phyloP scores from a whole-genome alignment of 92 coral and sea anemone species.

The Parazoanthus darwini region DNA sequence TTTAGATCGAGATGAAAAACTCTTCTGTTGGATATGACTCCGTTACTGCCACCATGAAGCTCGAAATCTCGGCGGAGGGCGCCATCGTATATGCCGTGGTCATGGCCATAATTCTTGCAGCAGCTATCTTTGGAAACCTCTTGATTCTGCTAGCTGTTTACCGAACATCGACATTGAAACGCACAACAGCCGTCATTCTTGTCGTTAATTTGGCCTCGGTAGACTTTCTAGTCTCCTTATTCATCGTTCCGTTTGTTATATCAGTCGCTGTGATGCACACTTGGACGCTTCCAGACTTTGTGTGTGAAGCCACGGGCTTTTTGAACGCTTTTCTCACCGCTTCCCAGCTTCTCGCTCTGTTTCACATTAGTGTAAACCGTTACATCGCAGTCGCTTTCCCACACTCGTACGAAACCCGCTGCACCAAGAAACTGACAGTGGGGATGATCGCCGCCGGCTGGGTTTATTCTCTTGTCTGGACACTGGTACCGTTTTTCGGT shows the following conservation, averaged over 20 bases:
- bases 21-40: background rate
- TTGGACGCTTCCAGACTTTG: conserved; percentile 66
- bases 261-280: conserved; percentile 65
- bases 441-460: conserved; percentile 69
- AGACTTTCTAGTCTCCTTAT: conserved; percentile 74
- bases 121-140: conserved; percentile 79
- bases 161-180: conserved; percentile 66
- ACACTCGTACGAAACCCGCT: conserved; percentile 81
- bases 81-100: conserved; percentile 50
- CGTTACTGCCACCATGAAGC: background rate
- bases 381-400: conserved; percentile 84
- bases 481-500: conserved; percentile 87
- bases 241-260: conserved; percentile 91
- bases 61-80: conserved; percentile 6
- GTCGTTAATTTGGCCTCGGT: conserved; percentile 88
- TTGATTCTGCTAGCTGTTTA: conserved; percentile 79
- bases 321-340: conserved; percentile 95
- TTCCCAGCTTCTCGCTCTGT: conserved; percentile 89
- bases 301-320: conserved; percentile 83
- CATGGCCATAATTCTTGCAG: conserved; percentile 61
- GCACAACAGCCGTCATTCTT: conserved; percentile 78
- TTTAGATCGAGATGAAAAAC: background rate
- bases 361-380: conserved; percentile 88
- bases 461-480: conserved; percentile 81
- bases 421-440: conserved; percentile 68